Evolutionary conservation across 2,888 invertebrate species (phyloP), one percentile per base, ranked within the genome.

Genomic region (Tethea ocularis): DNA sequence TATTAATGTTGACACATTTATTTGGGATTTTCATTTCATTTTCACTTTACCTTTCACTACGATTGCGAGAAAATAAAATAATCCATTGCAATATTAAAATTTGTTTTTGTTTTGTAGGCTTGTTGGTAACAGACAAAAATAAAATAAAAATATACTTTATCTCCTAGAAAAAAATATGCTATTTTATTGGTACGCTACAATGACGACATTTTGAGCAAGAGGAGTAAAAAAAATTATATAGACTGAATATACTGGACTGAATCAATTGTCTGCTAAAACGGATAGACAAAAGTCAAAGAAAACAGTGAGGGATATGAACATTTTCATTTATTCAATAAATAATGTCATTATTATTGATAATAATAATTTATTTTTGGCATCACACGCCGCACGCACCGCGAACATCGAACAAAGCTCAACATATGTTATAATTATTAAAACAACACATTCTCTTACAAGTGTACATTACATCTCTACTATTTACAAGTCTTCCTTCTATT

Each of bases 261-360:
- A 0, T 38, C 15, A 36, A 36, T n/a, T n/a, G n/a, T 38, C 38
- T 38, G n/a, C n/a, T n/a, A 38, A n/a, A n/a, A n/a, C n/a, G 6
- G 38, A n/a, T n/a, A 20, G 36, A 20, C 33, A 17, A 29, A 33
- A 52, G 6, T 15, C 20, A 62, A 77, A 74, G 69, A 68, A 77
- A 73, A 81, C 76, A 67, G 62, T n/a, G 52, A 56, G 52, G 56
- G 56, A 57, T 83, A 84, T 80, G 85, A 88, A 89, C 88, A 84
- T 86, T 86, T 80, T 87, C 81, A 80, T 89, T 89, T 89, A 88
- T 87, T 88, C 79, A 87, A 88, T 88, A 87, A 87, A 85, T 84
- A 87, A 85, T 82, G 83, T 82, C 69, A 72, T 78, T 72, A 67
- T 69, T 64, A 64, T 73, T 78, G 80, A 79, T 78, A 81, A 79